phyloP scores from a whole-genome alignment of 2,797 vertebrate species.

The Leptatherina wallacei region DNA sequence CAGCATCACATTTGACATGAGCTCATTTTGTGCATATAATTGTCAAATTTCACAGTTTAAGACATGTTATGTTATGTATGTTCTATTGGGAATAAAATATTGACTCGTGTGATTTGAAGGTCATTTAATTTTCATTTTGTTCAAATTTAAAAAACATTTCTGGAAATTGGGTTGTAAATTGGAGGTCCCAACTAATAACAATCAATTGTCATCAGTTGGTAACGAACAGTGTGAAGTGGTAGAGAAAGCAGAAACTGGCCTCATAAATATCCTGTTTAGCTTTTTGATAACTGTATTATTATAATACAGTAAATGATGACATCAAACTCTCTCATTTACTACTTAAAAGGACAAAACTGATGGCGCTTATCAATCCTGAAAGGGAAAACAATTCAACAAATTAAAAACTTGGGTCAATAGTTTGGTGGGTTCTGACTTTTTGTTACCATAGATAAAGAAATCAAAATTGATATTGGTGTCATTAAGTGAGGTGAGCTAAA shows the following conservation, averaged over 20 bases:
- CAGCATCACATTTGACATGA: too few relatives aligned
- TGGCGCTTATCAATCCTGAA: not conserved
- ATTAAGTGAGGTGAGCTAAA: not conserved
- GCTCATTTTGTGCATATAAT: too few relatives aligned
- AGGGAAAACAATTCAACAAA: not conserved
- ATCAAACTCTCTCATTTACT: too few relatives aligned
- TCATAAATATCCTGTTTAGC: not conserved
- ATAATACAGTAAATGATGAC: too few relatives aligned
- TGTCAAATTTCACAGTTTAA: too few relatives aligned
- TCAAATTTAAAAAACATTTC: too few relatives aligned
- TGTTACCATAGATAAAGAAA: not conserved
- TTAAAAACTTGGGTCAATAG: not conserved
- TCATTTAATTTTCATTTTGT: too few relatives aligned
- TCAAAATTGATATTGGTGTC: not conserved
- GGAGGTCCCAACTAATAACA: not conserved
- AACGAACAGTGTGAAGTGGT: not conserved
- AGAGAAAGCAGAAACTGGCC: not conserved
- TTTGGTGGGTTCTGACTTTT: conserved; percentile 3
- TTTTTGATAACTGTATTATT: not conserved
- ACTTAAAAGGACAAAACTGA: not conserved
- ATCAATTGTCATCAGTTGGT: not conserved
- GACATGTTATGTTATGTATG: too few relatives aligned
- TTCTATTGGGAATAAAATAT: too few relatives aligned
- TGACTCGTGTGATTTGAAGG: too few relatives aligned
- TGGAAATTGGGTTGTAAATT: not conserved